Conservation (phyloP, 1,140 invertebrate genomes). For the Drosophila nigrodunni region DNA sequence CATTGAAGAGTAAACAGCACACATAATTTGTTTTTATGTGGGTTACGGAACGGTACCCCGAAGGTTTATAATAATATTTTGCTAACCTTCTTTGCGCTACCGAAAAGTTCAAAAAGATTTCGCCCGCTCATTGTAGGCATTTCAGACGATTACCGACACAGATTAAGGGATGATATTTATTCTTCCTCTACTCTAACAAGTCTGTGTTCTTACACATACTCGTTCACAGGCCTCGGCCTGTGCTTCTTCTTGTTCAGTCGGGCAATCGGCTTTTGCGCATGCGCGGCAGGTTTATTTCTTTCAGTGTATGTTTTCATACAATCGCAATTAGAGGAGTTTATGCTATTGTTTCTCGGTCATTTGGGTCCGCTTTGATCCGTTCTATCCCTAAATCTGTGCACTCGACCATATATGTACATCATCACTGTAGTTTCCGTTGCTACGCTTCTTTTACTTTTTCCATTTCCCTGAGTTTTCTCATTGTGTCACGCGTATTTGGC, state of each 20-base stretch:
- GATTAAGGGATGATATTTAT: conserved; percentile 81
- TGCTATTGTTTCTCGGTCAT: conserved; percentile 70
- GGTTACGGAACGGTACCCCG: conserved; percentile 46
- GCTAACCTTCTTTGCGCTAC: conserved; percentile 82
- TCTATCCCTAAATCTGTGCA: conserved; percentile 83
- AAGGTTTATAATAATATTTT: conserved; percentile 84
- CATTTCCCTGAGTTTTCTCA: conserved; percentile 31
- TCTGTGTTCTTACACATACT: not conserved
- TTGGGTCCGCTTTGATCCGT: conserved; percentile 61
- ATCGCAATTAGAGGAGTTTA: conserved; percentile 81
- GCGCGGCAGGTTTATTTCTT: conserved; percentile 56
- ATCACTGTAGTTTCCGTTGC: conserved; percentile 22
- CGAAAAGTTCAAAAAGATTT: conserved; percentile 83
- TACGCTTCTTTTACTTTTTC: conserved; percentile 12
- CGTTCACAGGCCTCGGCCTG: conserved; percentile 33
- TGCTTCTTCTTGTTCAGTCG: conserved; percentile 11
- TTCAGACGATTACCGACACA: conserved; percentile 77
- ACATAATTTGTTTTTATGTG: conserved; percentile 55
- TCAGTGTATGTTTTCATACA: conserved; percentile 43
- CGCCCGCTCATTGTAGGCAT: conserved; percentile 69
- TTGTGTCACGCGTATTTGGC: conserved; percentile 82
- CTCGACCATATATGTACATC: conserved; percentile 61
- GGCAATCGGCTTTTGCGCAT: conserved; percentile 63
- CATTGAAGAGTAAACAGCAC: conserved; percentile 77
- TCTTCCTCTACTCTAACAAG: conserved; percentile 2